Evolutionary conservation across 2,113 vertebrate genomes (phyloP), one percentile per base, ranked within the genome.

Genomic region (Charina bottae): DNA sequence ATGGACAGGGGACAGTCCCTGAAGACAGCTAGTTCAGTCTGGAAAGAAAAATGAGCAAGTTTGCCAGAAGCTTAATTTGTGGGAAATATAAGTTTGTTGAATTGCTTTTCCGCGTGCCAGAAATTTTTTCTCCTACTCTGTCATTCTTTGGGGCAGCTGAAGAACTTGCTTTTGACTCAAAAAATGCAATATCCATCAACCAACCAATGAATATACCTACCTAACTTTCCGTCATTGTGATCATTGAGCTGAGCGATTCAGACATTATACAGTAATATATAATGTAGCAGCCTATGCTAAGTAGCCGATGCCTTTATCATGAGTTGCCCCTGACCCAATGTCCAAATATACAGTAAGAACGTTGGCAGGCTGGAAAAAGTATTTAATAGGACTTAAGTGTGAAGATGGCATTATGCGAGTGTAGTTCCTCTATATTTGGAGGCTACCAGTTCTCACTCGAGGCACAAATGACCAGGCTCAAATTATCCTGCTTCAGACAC

Each of bases 11-110:
- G 23, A 55, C 6, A 46, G 33, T 58, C 68, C 54, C 33, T 7
- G 21, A 59, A 83, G 72, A 72, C 72, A 26, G 33, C 1, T 72
- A 55, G 37, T 15, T 91, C 28, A 33, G 28, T 4, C 37, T 42
- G 11, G 4, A 88, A 58, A 56, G 90, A 68, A 0, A 0, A 26
- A 26, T 53, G 46, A 13, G 0, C 0, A 33, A 85, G 89, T 93
- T 93, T 0, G 23, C 89, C 89, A 92, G 89, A 24, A 90, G 53
- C 28, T 12, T n/a, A 5, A 2, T 87, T 87, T 46, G 53, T 54
- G 4, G 23, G 42, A 87, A 15, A 89, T 9, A 92, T 53, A 94
- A 94, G 94, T 23, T 87, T 68, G 89, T 28, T 68, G 87, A 93
- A 84, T 37, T 33, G 10, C 10, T 53, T 49, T 21, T 56, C 64